A percentile compares a stretch with the other conserved stretches of the same genome.
phyloP scores from a whole-genome alignment of 2,113 vertebrate species.

The Falcunculus frontatus region DNA sequence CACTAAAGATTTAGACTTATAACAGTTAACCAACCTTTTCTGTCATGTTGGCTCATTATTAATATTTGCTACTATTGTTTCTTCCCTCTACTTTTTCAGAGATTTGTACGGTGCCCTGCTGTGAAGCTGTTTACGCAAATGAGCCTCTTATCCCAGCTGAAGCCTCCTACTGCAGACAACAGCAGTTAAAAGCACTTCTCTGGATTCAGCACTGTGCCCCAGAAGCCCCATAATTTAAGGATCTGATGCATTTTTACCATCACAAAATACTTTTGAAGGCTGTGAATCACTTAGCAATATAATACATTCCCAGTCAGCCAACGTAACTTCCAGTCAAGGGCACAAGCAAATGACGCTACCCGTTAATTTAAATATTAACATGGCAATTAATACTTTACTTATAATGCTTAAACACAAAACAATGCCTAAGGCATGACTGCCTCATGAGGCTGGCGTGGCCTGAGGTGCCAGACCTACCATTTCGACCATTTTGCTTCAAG shows the following conservation, averaged over 20 bases:
- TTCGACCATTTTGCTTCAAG: slow-evolving; percentile 92
- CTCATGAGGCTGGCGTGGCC: not conserved
- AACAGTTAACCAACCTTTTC: not conserved
- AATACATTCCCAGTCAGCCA: not conserved
- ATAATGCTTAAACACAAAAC: not conserved
- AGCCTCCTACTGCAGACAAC: not conserved
- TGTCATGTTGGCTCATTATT: not conserved
- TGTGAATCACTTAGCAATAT: not conserved
- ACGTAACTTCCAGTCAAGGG: not conserved
- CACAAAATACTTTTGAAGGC: not conserved
- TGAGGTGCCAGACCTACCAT: slow-evolving; percentile 76
- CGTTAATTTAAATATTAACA: not conserved
- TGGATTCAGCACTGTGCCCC: not conserved
- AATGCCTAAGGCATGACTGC: not conserved
- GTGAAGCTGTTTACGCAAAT: not conserved
- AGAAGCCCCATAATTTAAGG: not conserved
- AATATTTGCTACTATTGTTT: not conserved
- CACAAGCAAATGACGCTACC: not conserved
- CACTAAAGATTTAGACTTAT: not conserved
- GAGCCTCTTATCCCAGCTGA: not conserved
- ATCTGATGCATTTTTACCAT: not conserved
- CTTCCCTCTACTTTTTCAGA: not conserved
- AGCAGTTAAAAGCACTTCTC: not conserved
- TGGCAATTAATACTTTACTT: not conserved
- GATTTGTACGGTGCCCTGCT: not conserved